Base-by-base conservation (phyloP, 2,113 vertebrate species). In the Coptodon bakossiorum region DNA sequence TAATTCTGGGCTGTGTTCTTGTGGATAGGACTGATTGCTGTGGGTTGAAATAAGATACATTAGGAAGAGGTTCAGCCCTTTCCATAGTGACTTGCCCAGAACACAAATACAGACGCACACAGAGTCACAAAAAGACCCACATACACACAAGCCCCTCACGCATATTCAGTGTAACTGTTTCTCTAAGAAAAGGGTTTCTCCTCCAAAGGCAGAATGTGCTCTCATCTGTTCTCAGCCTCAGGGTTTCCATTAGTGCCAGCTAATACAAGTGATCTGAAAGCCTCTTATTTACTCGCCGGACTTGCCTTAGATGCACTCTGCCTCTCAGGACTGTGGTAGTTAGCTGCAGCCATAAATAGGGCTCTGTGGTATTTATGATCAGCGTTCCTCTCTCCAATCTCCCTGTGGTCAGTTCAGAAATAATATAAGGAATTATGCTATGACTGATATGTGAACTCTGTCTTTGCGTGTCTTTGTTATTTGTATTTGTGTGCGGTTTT, bases 21-120 rank as follows among this genome's bases (percentile, higher is more conserved):
- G 91, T 90, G 93, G 92, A 94, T 85, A 80, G 54, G 86, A 59
- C 89, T 93, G 88, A 94, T 95, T 93, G 93, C 93, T 94, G 92
- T 91, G 88, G 92, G 84, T 90, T 95, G 93, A 94, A 94, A 95
- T 86, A 84, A 89, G 94, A 96, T 96, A 91, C 57, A 87, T 91
- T 92, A 84, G 84, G 88, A 90, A 84, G 83, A 93, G 88, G 89
- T 90, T 93, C 92, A 87, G 86, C 87, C 89, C 86, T 95, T 94
- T 95, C 88, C 88, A 90, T 85, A 85, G 83, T 86, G 82, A 92
- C 86, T 94, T 85, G 82, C 91, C 91, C 83, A 92, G 86, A 91
- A 90, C 82, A 93, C 85, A 83, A 86, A 89, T 61, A 76, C 43
- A 82, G 31, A 66, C n/a, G 40, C 45, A 85, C 66, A 81, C 80